Percentiles rank a stretch among this genome's conserved stretches.
phyloP scores from a whole-genome alignment of 2,113 vertebrate genomes.

The Thermophis baileyi region DNA sequence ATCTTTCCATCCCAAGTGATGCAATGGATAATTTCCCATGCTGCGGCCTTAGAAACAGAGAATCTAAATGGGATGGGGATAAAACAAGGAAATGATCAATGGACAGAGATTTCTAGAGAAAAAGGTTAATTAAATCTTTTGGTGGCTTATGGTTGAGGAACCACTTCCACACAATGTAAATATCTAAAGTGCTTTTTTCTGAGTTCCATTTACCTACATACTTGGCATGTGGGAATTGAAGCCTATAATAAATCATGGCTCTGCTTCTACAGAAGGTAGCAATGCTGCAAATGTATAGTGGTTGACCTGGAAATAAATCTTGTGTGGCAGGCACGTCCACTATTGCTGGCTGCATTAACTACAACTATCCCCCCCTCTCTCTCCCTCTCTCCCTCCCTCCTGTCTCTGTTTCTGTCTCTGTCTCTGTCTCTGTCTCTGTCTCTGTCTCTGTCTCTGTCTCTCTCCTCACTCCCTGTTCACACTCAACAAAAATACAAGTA shows the following conservation, averaged over 20 bases:
- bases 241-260: constrained; percentile 39
- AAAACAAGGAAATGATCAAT: constrained; percentile 10
- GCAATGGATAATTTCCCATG: not conserved
- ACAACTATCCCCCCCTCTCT: not conserved
- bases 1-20: not conserved
- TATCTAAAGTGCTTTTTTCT: constrained; percentile 53
- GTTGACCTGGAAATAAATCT: constrained; percentile 54
- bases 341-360: not conserved
- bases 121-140: constrained; percentile 70
- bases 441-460: not conserved
- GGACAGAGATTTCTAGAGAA: constrained; percentile 45
- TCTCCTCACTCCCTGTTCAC: not conserved
- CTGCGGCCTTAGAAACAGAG: not conserved
- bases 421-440: not conserved
- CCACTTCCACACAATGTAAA: constrained; percentile 46
- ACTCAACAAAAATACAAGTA: not conserved
- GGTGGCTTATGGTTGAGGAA: constrained; percentile 45
- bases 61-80: not conserved
- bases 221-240: constrained; percentile 10
- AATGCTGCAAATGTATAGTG: constrained; percentile 23
- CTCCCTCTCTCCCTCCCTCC: not conserved
- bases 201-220: constrained; percentile 13
- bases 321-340: not conserved
- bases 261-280: constrained; percentile 26
- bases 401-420: too few relatives aligned